These are phyloP conservation scores for Aphelenchoides fujianensis DNA, from an alignment of 1,140 invertebrate genomes.

Conservation along the genomic window DNA sequence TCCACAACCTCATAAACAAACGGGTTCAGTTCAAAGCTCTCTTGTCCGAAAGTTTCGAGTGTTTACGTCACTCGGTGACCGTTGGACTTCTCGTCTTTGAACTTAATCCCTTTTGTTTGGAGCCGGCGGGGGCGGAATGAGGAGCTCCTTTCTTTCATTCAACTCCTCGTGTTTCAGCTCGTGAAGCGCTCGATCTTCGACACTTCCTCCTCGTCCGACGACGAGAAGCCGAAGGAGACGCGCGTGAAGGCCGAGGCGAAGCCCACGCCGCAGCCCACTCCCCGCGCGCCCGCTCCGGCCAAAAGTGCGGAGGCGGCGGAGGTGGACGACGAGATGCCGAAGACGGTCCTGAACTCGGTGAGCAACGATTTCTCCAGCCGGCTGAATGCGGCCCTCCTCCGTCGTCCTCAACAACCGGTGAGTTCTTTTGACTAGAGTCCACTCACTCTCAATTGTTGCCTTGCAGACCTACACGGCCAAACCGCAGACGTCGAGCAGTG, in stretches of 20 bases:
- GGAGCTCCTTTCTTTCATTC: background rate
- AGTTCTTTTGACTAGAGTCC: no score
- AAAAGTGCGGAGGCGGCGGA: background rate
- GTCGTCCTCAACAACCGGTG: background rate
- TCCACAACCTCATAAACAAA: slow-evolving; percentile 1
- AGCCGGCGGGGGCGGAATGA: no score
- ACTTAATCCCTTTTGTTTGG: background rate
- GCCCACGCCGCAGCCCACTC: background rate
- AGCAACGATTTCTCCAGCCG: slow-evolving; percentile 3
- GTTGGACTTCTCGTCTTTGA: no score
- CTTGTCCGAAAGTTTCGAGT: no score
- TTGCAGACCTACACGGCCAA: background rate
- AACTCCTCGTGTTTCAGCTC: background rate
- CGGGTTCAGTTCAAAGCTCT: background rate
- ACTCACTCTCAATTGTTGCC: no score
- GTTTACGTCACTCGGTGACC: background rate
- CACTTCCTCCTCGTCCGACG: background rate
- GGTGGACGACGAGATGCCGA: slow-evolving; percentile 12
- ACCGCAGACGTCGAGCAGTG: background rate
- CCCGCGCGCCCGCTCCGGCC: background rate
- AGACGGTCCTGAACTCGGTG: slow-evolving; percentile 6
- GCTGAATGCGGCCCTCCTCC: background rate
- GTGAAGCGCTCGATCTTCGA: slow-evolving; percentile 11
- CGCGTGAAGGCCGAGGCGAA: background rate
- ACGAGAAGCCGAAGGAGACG: background rate